Percentiles rank a stretch among this genome's conserved stretches.
phyloP scores from a whole-genome alignment of 2,888 invertebrate species.

The Orthosia incerta region DNA sequence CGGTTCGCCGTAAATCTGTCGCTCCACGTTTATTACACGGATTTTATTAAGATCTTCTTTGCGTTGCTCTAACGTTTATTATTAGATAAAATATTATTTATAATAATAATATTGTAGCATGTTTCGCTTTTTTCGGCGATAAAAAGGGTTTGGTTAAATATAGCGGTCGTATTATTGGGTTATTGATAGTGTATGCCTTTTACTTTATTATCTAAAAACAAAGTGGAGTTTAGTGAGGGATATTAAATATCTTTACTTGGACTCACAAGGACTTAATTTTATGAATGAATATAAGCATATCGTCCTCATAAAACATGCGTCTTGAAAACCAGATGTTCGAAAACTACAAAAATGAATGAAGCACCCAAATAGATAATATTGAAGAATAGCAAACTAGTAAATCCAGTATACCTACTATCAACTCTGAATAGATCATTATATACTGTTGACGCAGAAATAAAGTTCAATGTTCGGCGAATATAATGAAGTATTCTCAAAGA shows the following conservation, averaged over 20 bases:
- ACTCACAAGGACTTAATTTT: background rate
- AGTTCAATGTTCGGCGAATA: background rate
- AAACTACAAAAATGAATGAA: background rate
- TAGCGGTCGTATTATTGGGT: slow-evolving; percentile 48
- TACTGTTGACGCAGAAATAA: background rate
- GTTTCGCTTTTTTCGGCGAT: slow-evolving; percentile 59
- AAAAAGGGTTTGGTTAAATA: slow-evolving; percentile 60
- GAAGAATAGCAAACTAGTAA: background rate
- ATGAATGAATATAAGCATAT: background rate
- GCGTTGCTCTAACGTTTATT: slow-evolving; percentile 59
- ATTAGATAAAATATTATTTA: slow-evolving; percentile 64
- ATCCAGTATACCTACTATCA: no score
- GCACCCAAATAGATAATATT: no score
- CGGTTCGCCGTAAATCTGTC: slow-evolving; percentile 77
- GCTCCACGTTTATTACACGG: slow-evolving; percentile 74
- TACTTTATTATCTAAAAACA: slow-evolving; percentile 38
- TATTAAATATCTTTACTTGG: background rate
- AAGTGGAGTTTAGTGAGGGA: background rate
- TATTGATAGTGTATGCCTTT: slow-evolving; percentile 49
- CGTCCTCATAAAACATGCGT: slow-evolving; percentile 9
- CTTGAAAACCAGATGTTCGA: background rate
- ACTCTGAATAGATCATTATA: no score
- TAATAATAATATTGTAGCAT: slow-evolving; percentile 60
- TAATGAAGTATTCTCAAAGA: background rate
- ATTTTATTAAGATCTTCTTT: slow-evolving; percentile 74